Evolutionary conservation across 2,113 vertebrate genomes (phyloP).

Genomic region (Egretta garzetta): DNA sequence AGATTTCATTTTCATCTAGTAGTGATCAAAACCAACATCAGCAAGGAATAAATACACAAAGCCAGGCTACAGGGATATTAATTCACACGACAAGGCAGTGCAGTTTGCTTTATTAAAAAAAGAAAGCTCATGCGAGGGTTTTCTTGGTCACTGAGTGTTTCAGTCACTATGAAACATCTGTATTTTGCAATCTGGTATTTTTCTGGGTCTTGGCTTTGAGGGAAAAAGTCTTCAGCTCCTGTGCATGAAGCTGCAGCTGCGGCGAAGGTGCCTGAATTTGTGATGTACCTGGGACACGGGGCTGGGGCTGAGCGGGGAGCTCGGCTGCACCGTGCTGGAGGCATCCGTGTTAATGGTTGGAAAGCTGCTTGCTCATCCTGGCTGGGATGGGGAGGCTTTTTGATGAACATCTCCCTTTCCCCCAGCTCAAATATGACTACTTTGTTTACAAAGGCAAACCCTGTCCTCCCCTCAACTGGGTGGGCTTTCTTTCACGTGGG

Average conservation of each 20-base stretch:
- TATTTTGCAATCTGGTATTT: neutral
- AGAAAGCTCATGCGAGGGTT: neutral
- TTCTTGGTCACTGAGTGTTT: constrained; percentile 3
- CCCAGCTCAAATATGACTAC: neutral
- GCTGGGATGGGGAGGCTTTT: neutral
- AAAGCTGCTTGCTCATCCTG: neutral
- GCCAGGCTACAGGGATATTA: neutral
- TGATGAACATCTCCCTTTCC: neutral
- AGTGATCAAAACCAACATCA: constrained; percentile 60
- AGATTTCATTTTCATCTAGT: constrained; percentile 57
- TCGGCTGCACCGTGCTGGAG: neutral
- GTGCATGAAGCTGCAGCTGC: neutral
- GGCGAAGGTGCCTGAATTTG: neutral
- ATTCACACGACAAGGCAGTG: constrained; percentile 48
- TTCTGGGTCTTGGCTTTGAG: neutral
- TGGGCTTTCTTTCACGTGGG: neutral
- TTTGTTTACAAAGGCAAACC: neutral
- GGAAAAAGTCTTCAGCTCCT: neutral
- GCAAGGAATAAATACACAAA: constrained; percentile 43
- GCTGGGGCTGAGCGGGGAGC: neutral
- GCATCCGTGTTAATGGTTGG: neutral
- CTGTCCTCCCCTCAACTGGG: fast-evolving
- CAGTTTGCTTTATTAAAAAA: constrained; percentile 35
- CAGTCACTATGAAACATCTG: neutral
- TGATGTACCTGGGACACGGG: neutral